Evolutionary conservation across 2,888 invertebrate species (phyloP).

Genomic region (Troides oblongomaculatus): DNA sequence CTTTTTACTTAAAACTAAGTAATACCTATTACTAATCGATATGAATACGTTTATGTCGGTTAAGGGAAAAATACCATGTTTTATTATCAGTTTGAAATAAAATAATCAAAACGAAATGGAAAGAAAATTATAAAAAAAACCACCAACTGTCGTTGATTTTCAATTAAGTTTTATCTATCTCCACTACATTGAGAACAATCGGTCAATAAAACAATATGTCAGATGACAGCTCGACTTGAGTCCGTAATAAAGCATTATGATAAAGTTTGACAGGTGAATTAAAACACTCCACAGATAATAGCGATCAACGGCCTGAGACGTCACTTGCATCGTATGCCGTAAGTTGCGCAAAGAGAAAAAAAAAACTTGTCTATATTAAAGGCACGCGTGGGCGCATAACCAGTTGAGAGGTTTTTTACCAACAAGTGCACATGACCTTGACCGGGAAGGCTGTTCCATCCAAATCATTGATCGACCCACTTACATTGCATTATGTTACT

Average conservation of each 20-base stretch:
- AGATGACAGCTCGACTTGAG: conserved; percentile 4
- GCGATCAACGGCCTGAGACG: conserved; percentile 45
- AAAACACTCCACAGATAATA: conserved; percentile 24
- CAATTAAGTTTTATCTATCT: background rate
- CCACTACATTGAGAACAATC: background rate
- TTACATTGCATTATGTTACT: conserved; percentile 28
- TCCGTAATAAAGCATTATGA: conserved; percentile 1
- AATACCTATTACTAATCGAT: too few relatives aligned
- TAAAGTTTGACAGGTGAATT: conserved; percentile 23
- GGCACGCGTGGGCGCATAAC: conserved; percentile 63
- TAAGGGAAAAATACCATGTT: background rate
- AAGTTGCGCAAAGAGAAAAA: conserved; percentile 31
- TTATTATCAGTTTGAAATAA: background rate
- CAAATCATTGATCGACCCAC: conserved; percentile 49
- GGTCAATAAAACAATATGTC: conserved; percentile 1
- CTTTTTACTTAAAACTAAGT: too few relatives aligned
- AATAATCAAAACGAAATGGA: background rate
- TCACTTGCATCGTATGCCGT: conserved; percentile 42
- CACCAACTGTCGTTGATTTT: background rate
- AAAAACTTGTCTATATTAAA: conserved; percentile 53
- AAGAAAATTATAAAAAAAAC: conserved; percentile 36
- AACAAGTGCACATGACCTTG: conserved; percentile 73
- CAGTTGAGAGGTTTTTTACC: conserved; percentile 66
- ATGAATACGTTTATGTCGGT: background rate
- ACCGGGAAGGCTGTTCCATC: conserved; percentile 53